Evolutionary conservation across 2,797 vertebrate genomes (phyloP), one percentile per base, ranked within the genome.

Genomic region (Pipistrellus nathusii): DNA sequence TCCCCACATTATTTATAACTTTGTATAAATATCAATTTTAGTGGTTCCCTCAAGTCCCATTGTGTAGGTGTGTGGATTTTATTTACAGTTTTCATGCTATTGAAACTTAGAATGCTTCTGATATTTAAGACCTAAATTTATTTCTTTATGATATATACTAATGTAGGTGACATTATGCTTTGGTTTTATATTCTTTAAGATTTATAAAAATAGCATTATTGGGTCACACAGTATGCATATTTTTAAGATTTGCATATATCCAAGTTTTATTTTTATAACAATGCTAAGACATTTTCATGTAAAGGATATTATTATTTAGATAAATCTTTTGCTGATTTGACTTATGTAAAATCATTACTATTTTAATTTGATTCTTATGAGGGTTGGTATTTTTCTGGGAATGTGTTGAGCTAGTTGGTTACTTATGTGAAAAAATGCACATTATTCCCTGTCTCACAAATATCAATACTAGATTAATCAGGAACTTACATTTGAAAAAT

Each of bases 1-100:
- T 75, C 38, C 57, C 44, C 41, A 8, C 72, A 90, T 84, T 95
- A 94, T 96, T 97, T 96, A 96, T 97, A 96, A 84, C 91, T 80
- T 53, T 66, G 13, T 73, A 25, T 83, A 90, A 92, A 84, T 86
- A 90, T 14, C 75, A 77, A 2, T 77, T 93, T 94, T 32, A 69
- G 32, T 78, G 64, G 35, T 87, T 91, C 87, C n/a, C 62, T 76
- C 7, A 77, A 77, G 44, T 27, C 68, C 83, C 76, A 88, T 81
- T 95, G 59, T 94, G 78, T 77, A 57, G 48, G n/a, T 73, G 69
- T 92, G 44, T 46, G 48, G n/a, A 64, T 93, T 96, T 90, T 87
- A 76, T 88, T 92, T 81, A 25, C 21, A 48, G 30, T 57, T 94
- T 46, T 88, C 38, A 32, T 48, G 68, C 46, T 32, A 21, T 44